phyloP scores from a whole-genome alignment of 2,797 vertebrate genomes.

The Crenichthys baileyi region DNA sequence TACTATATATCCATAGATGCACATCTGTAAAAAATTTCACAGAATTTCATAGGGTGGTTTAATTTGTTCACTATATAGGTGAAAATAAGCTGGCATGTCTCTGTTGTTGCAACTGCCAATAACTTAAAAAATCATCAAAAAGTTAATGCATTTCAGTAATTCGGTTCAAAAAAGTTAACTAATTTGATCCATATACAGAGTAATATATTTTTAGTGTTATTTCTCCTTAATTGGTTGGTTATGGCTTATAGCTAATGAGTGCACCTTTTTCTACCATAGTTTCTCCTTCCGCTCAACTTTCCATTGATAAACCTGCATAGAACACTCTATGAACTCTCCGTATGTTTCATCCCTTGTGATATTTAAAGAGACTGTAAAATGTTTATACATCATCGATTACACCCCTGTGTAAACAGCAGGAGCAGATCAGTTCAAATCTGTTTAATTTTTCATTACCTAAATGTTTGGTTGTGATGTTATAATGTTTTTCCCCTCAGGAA shows the following conservation, averaged over 20 bases:
- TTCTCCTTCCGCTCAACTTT: background rate
- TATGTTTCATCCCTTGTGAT: background rate
- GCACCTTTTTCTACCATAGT: background rate
- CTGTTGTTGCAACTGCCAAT: background rate
- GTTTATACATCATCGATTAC: conserved; percentile 17
- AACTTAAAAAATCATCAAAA: background rate
- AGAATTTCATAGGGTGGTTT: background rate
- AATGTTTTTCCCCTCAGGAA: conserved; percentile 81
- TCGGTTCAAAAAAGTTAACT: too few species aligned
- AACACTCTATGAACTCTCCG: background rate
- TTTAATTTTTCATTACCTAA: conserved; percentile 36
- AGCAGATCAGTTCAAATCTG: conserved; percentile 2
- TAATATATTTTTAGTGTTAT: too few species aligned
- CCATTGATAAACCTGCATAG: background rate
- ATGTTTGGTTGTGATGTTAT: conserved; percentile 31
- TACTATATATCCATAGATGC: background rate
- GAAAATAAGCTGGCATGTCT: background rate
- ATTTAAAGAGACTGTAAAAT: conserved; percentile 7
- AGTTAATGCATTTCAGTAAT: background rate
- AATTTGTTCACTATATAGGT: background rate
- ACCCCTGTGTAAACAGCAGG: background rate
- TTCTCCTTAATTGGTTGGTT: background rate
- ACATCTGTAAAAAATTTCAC: background rate
- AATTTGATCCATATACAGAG: too few species aligned
- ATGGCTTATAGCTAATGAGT: background rate